Evolutionary conservation across 2,888 invertebrate species (phyloP), one percentile per base, ranked within the genome.

Genomic region (Zygaena filipendulae): DNA sequence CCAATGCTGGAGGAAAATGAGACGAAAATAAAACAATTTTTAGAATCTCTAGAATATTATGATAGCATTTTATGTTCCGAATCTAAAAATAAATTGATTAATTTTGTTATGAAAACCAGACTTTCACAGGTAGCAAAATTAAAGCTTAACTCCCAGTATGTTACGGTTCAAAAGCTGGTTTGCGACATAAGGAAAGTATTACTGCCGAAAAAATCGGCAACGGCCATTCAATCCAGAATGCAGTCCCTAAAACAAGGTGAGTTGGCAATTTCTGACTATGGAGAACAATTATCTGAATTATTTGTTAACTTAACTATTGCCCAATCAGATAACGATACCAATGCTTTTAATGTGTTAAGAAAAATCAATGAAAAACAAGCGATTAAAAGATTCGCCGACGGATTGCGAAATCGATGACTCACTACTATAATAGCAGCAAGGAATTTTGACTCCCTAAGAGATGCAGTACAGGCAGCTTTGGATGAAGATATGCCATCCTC

Each of bases 31-130:
- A 30, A 30, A 23, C 25, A 32, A 25, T 14, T 32, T 7, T 32
- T 35, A 6, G 29, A 31, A 13, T 29, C 23, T 16, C 32, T 35
- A 11, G 23, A 31, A 7, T 31, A 29, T 14, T 31, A 31, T 20
- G 19, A 13, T 12, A 23, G 23, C 3, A 10, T 11, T 11, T 10
- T 26, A 10, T 11, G 10, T 6, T 3, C 24, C 3, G 25, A 19
- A 7, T 23, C 7, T 7, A 13, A 26, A 12, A 3, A 12, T 9
- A 14, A 32, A n/a, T 30, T 32, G 25, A 28, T 32, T 8, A 16
- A 14, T 3, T 36, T 36, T 28, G 29, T 36, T 6, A 20, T 36
- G 18, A 36, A 32, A 25, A 32, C 23, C 18, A 21, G 35, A 11
- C 20, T 32, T 6, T 32, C 32, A 13, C n/a, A n/a, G n/a, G n/a